Base-by-base conservation (phyloP, 2,888 invertebrate genomes). In the Lypha dubia region DNA sequence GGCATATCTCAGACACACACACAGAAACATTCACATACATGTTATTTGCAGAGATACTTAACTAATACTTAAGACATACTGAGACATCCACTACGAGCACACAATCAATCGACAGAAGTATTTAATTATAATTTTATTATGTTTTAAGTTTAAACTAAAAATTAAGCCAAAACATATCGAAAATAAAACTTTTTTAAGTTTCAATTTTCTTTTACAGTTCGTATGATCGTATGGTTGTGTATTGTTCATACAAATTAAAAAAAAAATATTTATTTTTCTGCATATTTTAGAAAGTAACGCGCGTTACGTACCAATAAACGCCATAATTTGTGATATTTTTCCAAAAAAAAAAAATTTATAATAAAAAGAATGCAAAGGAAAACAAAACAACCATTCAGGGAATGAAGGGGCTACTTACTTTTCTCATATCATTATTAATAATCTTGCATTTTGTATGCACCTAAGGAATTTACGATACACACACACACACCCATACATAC, bases 231-330 rank as follows among this genome's bases (percentile, higher is more conserved):
- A 46, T 79, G 60, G 62, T n/a, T n/a, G n/a, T n/a, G n/a, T n/a
- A n/a, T n/a, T n/a, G n/a, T n/a, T n/a, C n/a, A n/a, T n/a, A n/a
- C n/a, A n/a, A n/a, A n/a, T n/a, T n/a, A n/a, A n/a, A 56, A 46
- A 77, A 71, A 76, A 82, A 82, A 58, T 56, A 63, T 74, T 73
- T 73, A 62, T 63, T 82, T 75, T 84, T 81, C 63, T 84, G 84
- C 77, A 84, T 84, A 84, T 84, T 84, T 84, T 84, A 84, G 84
- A 84, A 84, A 84, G 84, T 84, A 84, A 79, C 38, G 77, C 81
- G 79, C 84, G 84, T 84, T 84, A 84, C 84, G 84, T 84, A 81
- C 84, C 81, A 84, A 84, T 84, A 84, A 84, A 74, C 77, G 84
- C 77, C 77, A 84, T 84, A 84, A 84, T 84, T 81, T 84, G 74